Percentiles rank a stretch among this genome's conserved stretches.
phyloP scores from a whole-genome alignment of 2,888 invertebrate species.

The Amblyjoppa fuscipennis region DNA sequence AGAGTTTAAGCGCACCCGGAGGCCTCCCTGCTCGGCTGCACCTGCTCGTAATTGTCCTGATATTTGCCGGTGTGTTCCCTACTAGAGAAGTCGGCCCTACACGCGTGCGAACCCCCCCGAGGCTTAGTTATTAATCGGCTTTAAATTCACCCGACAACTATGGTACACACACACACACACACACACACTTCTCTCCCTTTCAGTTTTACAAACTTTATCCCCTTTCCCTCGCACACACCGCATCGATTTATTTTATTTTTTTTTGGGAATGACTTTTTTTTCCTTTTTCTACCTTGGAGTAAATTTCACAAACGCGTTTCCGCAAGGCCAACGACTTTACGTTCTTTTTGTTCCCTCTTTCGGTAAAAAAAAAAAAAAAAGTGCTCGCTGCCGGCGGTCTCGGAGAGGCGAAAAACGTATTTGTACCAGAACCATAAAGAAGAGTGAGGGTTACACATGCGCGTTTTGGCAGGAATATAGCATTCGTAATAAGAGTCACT shows the following conservation, averaged over 20 bases:
- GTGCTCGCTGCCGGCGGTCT: background rate
- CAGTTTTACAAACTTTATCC: background rate
- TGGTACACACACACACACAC: background rate
- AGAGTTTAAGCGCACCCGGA: slow-evolving; percentile 77
- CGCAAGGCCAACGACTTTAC: background rate
- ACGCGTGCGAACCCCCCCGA: slow-evolving; percentile 5
- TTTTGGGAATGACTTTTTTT: background rate
- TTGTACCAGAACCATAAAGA: background rate
- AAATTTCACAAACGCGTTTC: slow-evolving; percentile 17
- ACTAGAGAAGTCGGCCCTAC: background rate
- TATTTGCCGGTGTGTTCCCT: slow-evolving; percentile 72
- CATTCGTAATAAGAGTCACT: slow-evolving; percentile 23
- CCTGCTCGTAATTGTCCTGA: slow-evolving; percentile 79
- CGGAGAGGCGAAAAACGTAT: slow-evolving; percentile 4
- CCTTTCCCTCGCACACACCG: background rate
- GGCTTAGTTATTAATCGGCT: slow-evolving; percentile 77
- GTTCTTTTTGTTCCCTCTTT: background rate
- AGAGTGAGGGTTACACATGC: slow-evolving; percentile 5
- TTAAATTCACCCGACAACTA: slow-evolving; percentile 69
- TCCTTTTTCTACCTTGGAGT: background rate
- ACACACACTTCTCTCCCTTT: slow-evolving; percentile 4
- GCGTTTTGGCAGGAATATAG: slow-evolving; percentile 7
- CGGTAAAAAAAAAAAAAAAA: background rate
- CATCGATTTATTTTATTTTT: slow-evolving; percentile 23
- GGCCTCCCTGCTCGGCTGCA: slow-evolving; percentile 72